Evolutionary conservation across 2,113 vertebrate genomes (phyloP).

Genomic region (Fregetta grallaria): DNA sequence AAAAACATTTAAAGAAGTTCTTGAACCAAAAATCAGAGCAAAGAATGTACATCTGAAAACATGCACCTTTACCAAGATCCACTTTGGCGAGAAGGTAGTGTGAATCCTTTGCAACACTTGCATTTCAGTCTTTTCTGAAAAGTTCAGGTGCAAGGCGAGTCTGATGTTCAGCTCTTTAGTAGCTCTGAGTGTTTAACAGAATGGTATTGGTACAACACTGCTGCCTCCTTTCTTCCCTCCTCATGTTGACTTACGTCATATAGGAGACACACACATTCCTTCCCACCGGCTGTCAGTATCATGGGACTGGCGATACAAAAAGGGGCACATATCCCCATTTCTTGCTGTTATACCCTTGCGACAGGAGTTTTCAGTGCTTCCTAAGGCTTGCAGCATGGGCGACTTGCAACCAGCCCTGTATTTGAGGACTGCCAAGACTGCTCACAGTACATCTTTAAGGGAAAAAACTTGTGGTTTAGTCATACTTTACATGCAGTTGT

Average conservation of each 20-base stretch:
- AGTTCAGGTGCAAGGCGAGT: not conserved
- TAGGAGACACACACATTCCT: not conserved
- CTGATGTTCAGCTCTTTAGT: not conserved
- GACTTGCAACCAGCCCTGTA: not conserved
- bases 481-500: not conserved
- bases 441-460: not conserved
- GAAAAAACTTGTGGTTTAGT: not conserved
- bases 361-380: not conserved
- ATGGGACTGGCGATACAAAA: not conserved
- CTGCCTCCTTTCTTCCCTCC: not conserved
- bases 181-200: not conserved
- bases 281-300: not conserved
- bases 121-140: not conserved
- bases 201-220: not conserved
- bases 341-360: not conserved
- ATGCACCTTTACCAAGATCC: conserved; percentile 90
- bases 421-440: not conserved
- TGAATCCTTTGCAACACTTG: not conserved
- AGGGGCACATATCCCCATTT: not conserved
- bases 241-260: not conserved
- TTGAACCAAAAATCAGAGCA: conserved; percentile 83
- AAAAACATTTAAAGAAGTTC: conserved; percentile 84
- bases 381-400: not conserved
- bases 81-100: conserved; percentile 87
- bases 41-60: conserved; percentile 84